A percentile compares a stretch with the other conserved stretches of the same genome.
Conservation (phyloP, 2,113 vertebrate species). For the Pollimyrus isidori region DNA sequence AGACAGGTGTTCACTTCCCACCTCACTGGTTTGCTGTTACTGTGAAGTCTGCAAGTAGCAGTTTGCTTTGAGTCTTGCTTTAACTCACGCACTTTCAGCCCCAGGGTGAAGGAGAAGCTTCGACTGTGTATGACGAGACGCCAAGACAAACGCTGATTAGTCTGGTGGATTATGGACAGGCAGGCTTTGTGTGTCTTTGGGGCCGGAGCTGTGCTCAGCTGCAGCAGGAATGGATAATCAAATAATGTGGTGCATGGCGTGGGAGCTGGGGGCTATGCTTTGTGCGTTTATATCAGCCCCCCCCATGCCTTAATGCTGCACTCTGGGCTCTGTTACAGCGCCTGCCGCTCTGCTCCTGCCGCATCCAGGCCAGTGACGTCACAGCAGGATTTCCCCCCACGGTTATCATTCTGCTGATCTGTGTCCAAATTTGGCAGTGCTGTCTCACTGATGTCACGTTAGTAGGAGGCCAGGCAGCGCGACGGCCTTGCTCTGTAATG, state of each 20-base stretch:
- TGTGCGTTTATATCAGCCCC: background rate
- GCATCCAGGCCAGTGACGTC: background rate
- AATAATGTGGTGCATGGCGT: background rate
- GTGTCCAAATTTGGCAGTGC: constrained; percentile 16
- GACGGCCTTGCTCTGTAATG: background rate
- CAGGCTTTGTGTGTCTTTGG: background rate
- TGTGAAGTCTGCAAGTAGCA: background rate
- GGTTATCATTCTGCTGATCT: background rate
- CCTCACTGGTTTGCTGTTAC: background rate
- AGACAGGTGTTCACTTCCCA: background rate
- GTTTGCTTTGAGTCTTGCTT: background rate
- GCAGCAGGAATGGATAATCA: background rate
- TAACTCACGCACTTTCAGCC: background rate
- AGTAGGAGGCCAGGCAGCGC: background rate
- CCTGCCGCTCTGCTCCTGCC: background rate
- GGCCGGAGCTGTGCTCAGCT: background rate
- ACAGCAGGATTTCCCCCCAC: constrained; percentile 2
- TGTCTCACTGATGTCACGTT: background rate
- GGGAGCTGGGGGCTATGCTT: background rate
- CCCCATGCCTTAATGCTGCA: background rate
- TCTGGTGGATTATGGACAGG: background rate
- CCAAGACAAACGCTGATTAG: background rate
- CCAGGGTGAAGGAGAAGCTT: background rate
- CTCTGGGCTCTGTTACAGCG: background rate
- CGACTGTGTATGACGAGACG: background rate